These are phyloP conservation scores for Zoanthus gigantus DNA, from an alignment of 92 coral and sea anemone species.

Conservation along the genomic window DNA sequence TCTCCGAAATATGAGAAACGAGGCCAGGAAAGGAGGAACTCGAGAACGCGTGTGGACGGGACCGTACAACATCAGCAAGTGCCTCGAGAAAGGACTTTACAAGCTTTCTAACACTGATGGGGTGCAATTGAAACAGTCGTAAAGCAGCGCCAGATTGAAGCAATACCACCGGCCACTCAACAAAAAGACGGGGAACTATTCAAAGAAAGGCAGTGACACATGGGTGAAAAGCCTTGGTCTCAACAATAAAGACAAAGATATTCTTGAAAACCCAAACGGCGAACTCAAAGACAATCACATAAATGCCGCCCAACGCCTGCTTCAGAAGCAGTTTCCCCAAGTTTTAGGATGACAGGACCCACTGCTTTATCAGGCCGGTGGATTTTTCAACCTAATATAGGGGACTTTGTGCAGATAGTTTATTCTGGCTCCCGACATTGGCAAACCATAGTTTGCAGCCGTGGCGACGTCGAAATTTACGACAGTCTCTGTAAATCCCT, in stretches of 20 bases:
- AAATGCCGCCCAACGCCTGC: constrained; percentile 31
- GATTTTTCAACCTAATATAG: constrained; percentile 12
- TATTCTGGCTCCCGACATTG: constrained; percentile 41
- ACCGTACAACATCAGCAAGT: neutral
- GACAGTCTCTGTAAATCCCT: constrained; percentile 21
- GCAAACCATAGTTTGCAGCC: constrained; percentile 2
- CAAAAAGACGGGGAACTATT: too few species aligned
- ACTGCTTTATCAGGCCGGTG: constrained; percentile 3
- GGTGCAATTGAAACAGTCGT: too few species aligned
- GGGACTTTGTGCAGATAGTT: constrained; percentile 33
- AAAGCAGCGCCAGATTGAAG: too few species aligned
- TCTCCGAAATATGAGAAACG: constrained; percentile 57
- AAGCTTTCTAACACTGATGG: neutral
- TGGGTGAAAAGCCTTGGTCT: neutral
- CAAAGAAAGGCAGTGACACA: neutral
- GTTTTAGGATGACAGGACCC: constrained; percentile 23
- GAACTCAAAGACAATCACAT: constrained; percentile 27
- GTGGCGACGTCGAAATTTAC: neutral
- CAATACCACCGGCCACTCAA: too few species aligned
- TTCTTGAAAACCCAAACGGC: constrained; percentile 24
- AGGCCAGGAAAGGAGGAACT: constrained; percentile 72
- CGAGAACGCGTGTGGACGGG: constrained; percentile 69
- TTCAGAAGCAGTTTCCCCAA: constrained; percentile 35
- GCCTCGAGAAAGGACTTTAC: neutral
- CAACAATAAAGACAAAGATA: neutral